Base-by-base conservation (phyloP, 1,140 invertebrate species). In the Pachypsylla venusta region DNA sequence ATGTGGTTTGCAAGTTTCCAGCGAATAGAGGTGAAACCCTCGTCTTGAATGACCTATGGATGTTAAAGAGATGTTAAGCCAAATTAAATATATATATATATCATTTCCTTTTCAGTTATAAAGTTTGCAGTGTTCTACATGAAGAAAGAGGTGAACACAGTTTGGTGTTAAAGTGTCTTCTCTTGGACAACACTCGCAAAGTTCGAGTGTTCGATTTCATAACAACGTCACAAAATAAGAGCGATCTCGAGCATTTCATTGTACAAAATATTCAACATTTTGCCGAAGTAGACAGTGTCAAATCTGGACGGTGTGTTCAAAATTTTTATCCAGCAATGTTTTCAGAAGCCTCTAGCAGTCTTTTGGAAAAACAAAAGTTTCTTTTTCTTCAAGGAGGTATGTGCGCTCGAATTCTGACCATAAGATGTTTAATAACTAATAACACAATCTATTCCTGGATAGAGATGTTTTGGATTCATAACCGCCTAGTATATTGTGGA, bases 121-220 rank as follows among this genome's bases (percentile, higher is more conserved):
- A 78, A 19, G 79, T 83, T 1, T 81, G 80, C 71, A 79, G 82
- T 64, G 69, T 76, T 59, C 63, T 83, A 20, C 79, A 81, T 69
- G 75, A 79, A 64, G 71, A 76, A 62, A 69, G 72, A 58, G 69
- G 74, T 53, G 72, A 79, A 54, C 77, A 74, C 67, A 71, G 75
- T 59, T 74, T 79, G 67, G 77, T 82, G 56, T 67, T 83, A 7
- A 70, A 70, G 19, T 79, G 79, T 65, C 81, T 81, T 67, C 64
- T 81, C 24, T 66, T 74, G 14, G 81, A 82, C 67, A 70, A 73
- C 26, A 64, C 71, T 2, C 69, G 79, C 63, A 73, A 74, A 65
- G 61, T 65, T 19, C 70, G 74, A 63, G 69, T 75, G 12, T 75
- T 68, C 56, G 40, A 60, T 56, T 56, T 12, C 55, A 60, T 27